Conservation (phyloP, 2,113 vertebrate species). For the Anhinga anhinga region DNA sequence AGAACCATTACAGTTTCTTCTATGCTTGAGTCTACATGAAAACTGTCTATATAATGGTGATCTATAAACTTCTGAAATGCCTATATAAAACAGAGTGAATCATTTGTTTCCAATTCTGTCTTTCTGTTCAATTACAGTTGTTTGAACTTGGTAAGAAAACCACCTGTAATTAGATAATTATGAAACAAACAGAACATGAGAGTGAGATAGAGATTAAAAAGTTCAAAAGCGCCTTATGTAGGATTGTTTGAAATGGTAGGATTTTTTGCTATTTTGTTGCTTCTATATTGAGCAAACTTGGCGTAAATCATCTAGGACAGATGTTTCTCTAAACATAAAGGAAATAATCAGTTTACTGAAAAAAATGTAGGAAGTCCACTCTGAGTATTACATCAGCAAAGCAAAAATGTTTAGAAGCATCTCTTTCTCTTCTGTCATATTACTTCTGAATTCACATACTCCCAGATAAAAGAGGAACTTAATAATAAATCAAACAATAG, state of each 20-base stretch:
- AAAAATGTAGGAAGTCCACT: not conserved
- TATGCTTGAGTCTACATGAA: not conserved
- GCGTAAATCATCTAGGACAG: not conserved
- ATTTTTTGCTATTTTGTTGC: not conserved
- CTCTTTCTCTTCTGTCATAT: not conserved
- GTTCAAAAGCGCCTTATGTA: not conserved
- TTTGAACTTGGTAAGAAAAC: not conserved
- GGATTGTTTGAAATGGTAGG: not conserved
- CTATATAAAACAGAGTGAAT: not conserved
- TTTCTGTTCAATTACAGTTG: not conserved
- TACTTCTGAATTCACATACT: not conserved
- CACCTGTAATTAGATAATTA: not conserved
- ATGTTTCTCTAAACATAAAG: not conserved
- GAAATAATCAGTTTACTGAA: not conserved
- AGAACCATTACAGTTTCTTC: not conserved
- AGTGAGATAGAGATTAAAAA: not conserved
- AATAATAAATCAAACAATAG: not conserved
- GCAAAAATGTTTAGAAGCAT: not conserved
- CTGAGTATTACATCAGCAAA: not conserved
- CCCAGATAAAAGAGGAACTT: not conserved
- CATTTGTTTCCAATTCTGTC: not conserved
- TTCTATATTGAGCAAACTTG: not conserved
- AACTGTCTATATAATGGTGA: not conserved
- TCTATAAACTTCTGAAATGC: not conserved
- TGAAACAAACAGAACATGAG: not conserved